phyloP scores from a whole-genome alignment of 2,113 vertebrate genomes.

The Phalacrocorax pelagicus region DNA sequence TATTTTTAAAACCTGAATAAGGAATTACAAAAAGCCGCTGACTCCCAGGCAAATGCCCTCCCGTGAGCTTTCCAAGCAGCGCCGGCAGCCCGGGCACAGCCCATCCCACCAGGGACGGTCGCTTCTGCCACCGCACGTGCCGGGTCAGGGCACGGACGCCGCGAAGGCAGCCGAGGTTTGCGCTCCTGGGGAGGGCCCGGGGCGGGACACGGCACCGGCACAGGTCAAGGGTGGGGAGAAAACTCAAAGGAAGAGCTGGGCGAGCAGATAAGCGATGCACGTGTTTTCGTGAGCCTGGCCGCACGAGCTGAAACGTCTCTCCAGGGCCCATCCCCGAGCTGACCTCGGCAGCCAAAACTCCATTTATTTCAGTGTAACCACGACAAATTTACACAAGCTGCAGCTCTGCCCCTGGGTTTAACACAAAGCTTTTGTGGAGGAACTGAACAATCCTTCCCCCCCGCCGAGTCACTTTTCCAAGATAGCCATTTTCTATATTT shows the following conservation, averaged over 20 bases:
- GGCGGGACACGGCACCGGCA: accelerated
- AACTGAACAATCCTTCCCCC: neutral
- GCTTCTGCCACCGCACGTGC: accelerated
- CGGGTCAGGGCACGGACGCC: neutral
- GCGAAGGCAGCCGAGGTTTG: accelerated
- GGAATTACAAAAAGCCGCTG: neutral
- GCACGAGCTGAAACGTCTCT: neutral
- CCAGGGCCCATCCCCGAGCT: neutral
- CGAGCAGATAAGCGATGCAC: neutral
- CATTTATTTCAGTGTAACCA: neutral
- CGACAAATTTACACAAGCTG: neutral
- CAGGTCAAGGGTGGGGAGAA: neutral
- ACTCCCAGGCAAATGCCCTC: neutral
- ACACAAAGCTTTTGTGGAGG: neutral
- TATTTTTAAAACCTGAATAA: neutral
- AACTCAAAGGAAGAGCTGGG: neutral
- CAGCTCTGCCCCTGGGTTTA: neutral
- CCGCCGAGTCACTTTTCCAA: neutral
- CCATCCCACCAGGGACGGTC: accelerated
- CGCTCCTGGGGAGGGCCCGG: accelerated
- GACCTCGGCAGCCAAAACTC: neutral
- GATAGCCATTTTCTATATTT: neutral
- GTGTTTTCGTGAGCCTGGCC: accelerated
- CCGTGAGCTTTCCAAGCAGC: neutral
- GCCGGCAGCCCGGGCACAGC: neutral